Evolutionary conservation across 2,888 invertebrate species (phyloP).

Genomic region (Nymphalis c-album): DNA sequence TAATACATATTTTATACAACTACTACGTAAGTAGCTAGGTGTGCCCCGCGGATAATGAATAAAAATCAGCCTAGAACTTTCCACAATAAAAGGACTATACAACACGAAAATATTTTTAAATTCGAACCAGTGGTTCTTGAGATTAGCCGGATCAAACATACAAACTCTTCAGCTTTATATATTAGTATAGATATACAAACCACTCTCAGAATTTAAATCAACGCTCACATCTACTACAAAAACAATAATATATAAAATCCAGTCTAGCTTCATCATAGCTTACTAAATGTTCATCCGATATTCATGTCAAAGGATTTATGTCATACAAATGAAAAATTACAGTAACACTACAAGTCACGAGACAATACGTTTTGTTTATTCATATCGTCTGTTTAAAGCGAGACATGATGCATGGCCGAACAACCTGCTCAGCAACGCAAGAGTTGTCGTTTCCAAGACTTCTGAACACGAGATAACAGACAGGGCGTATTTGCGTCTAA

Average conservation of each 20-base stretch:
- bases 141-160: too few species aligned
- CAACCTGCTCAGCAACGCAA: constrained; percentile 18
- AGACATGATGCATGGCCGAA: constrained; percentile 27
- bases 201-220: too few species aligned
- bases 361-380: constrained; percentile 31
- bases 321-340: constrained; percentile 6
- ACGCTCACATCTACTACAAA: too few species aligned
- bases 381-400: constrained; percentile 21
- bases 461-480: constrained; percentile 43
- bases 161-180: too few species aligned
- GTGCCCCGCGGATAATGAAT: too few species aligned
- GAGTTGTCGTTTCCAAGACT: constrained; percentile 29
- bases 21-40: too few species aligned
- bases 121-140: too few species aligned
- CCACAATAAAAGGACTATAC: too few species aligned
- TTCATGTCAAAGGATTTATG: not conserved
- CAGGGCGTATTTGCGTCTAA: constrained; percentile 64
- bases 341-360: not conserved
- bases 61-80: too few species aligned
- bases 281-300: not conserved
- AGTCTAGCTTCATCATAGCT: not conserved
- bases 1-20: too few species aligned
- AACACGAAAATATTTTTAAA: too few species aligned
- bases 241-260: not conserved
- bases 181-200: too few species aligned